Conservation (phyloP, 2,113 vertebrate species). For the Petrocephalus zakoni region DNA sequence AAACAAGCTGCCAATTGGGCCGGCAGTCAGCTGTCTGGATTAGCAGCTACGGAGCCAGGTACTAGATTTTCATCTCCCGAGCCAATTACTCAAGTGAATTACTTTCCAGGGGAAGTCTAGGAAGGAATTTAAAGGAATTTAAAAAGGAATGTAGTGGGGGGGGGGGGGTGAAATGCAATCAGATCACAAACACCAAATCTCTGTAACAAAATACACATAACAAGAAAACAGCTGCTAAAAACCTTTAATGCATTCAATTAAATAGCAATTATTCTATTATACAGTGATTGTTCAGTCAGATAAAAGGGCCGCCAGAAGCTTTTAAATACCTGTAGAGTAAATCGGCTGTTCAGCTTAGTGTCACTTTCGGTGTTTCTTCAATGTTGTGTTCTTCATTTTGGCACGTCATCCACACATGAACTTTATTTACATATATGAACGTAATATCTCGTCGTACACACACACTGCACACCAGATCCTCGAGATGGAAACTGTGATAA, state of each 20-base stretch:
- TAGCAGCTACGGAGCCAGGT: constrained; percentile 66
- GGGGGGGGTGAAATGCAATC: constrained; percentile 42
- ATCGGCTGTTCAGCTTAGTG: not conserved
- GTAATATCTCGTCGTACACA: not conserved
- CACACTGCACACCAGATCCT: not conserved
- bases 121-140: constrained; percentile 51
- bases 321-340: not conserved
- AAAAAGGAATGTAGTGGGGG: constrained; percentile 40
- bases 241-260: not conserved
- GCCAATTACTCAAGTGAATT: constrained; percentile 75
- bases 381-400: not conserved
- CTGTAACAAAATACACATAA: not conserved
- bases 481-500: not conserved
- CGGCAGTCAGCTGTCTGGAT: constrained; percentile 75
- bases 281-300: not conserved
- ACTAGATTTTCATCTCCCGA: constrained; percentile 78
- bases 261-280: not conserved
- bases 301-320: not conserved
- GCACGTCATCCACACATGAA: not conserved
- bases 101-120: constrained; percentile 57
- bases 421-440: not conserved
- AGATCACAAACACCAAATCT: constrained; percentile 28
- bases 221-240: not conserved
- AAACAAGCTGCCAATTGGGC: constrained; percentile 81
- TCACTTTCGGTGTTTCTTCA: not conserved